Evolutionary conservation across 2,888 invertebrate genomes (phyloP).

Genomic region (Thecocarcelia acutangulata): DNA sequence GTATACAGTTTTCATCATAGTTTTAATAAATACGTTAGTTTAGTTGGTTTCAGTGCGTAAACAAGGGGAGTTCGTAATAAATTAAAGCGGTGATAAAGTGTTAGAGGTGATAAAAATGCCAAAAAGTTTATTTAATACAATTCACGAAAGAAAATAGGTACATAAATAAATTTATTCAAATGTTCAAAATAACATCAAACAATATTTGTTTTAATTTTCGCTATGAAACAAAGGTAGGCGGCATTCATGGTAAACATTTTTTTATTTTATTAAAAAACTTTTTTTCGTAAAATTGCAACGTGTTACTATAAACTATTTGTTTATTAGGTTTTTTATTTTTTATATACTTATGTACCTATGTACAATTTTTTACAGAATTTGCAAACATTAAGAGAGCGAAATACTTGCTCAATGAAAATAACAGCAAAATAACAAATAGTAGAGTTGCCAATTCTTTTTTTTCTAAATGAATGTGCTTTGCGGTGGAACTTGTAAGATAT

Average conservation of each 20-base stretch:
- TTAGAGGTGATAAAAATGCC: not conserved
- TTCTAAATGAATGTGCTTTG: no score
- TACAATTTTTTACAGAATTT: not conserved
- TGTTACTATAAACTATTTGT: slow-evolving; percentile 9
- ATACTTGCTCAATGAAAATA: no score
- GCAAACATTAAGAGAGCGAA: no score
- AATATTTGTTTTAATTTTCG: not conserved
- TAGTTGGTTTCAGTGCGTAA: slow-evolving; percentile 46
- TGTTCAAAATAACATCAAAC: not conserved
- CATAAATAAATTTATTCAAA: not conserved
- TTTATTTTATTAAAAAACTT: not conserved
- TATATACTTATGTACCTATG: no score
- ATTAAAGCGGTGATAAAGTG: not conserved
- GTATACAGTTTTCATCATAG: slow-evolving; percentile 25
- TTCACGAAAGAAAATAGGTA: no score
- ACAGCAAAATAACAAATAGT: no score
- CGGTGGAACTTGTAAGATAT: no score
- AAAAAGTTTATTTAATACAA: slow-evolving; percentile 1
- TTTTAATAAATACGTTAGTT: slow-evolving; percentile 24
- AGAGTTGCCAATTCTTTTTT: no score
- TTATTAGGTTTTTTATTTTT: not conserved
- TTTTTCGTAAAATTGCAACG: slow-evolving; percentile 7
- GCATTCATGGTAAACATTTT: no score
- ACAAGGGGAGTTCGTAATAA: not conserved
- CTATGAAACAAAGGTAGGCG: slow-evolving; percentile 13